Percentiles rank a stretch among this genome's conserved stretches.
These are phyloP conservation scores for Acanthochromis polyacanthus DNA, from an alignment of 2,113 vertebrate genomes.

Conservation along the genomic window DNA sequence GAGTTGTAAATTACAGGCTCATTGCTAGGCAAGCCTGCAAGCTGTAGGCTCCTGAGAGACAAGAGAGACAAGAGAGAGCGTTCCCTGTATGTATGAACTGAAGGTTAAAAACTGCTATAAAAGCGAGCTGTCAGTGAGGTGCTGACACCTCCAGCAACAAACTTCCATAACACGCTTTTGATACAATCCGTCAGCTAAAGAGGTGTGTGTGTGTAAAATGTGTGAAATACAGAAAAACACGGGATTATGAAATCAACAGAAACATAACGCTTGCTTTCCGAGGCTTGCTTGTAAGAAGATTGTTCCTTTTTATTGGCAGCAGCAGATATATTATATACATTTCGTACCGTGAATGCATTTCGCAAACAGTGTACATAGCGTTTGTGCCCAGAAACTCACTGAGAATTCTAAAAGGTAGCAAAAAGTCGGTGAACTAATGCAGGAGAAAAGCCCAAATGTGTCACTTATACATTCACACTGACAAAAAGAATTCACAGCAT, in stretches of 20 bases:
- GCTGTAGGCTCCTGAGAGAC: not conserved
- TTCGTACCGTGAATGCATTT: not conserved
- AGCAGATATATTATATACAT: not conserved
- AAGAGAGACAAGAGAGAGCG: not conserved
- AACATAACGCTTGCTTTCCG: not conserved
- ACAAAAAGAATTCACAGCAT: slow-evolving; percentile 22
- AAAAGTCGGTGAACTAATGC: not conserved
- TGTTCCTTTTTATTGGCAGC: not conserved
- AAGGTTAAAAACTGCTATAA: not conserved
- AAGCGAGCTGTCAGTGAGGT: slow-evolving; percentile 26
- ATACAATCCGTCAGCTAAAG: not conserved
- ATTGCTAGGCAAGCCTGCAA: not conserved
- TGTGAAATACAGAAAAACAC: slow-evolving; percentile 12
- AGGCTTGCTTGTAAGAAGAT: not conserved
- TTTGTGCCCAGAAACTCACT: not conserved
- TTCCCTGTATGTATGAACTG: not conserved
- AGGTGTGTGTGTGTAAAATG: not conserved
- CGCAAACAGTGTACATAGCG: not conserved
- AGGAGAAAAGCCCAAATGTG: not conserved
- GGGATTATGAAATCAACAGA: not conserved
- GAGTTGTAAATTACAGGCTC: not conserved
- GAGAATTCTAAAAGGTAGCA: not conserved
- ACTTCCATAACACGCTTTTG: not conserved
- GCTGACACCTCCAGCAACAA: slow-evolving; percentile 22
- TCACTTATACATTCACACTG: not conserved